Base-by-base conservation (phyloP, 2,113 vertebrate species). In the Tetraodon nigroviridis region DNA sequence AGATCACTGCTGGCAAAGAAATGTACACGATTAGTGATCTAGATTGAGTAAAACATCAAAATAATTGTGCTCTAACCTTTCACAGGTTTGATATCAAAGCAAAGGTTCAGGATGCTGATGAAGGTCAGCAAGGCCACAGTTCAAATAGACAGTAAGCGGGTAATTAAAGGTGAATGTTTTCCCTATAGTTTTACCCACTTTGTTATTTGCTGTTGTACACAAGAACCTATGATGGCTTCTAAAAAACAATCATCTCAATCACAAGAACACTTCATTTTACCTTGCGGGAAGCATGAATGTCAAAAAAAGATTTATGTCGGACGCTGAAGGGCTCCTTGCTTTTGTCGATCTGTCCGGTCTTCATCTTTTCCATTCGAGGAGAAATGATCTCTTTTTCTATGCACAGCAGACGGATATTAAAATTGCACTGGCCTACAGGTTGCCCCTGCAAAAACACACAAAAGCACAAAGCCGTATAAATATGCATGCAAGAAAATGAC, bases 311-410 rank as follows among this genome's bases (percentile, higher is more conserved):
- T 71, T 99, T 99, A 83, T 93, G 91, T 74, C 97, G 89, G 83
- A 99, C 94, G 65, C 95, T 91, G 82, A 97, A 99, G 0, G 96
- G 96, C 73, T 99, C 96, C 79, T 93, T 94, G 61, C 94, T 85
- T 90, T 95, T 98, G 88, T 99, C 94, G 15, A 99, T 98, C 69
- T 94, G 95, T 45, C 97, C 95, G 4, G 66, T 92, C 85, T 94
- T 98, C 91, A 99, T 95, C 87, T 98, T 99, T 69, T 98, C 95
- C 58, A 93, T 92, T 11, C 96, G 90, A 16, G 96, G 95, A 75
- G 86, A 93, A 85, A 99, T 98, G 6, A 99, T 99, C 82, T 99
- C 96, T 76, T 95, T 94, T 84, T 98, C 94, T 78, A 98, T 99
- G 85, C 97, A 99, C 13, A 94, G 76, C 51, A 98, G 91, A 11